phyloP scores from a whole-genome alignment of 2,113 vertebrate species.

The Illadopsis cleaveri region DNA sequence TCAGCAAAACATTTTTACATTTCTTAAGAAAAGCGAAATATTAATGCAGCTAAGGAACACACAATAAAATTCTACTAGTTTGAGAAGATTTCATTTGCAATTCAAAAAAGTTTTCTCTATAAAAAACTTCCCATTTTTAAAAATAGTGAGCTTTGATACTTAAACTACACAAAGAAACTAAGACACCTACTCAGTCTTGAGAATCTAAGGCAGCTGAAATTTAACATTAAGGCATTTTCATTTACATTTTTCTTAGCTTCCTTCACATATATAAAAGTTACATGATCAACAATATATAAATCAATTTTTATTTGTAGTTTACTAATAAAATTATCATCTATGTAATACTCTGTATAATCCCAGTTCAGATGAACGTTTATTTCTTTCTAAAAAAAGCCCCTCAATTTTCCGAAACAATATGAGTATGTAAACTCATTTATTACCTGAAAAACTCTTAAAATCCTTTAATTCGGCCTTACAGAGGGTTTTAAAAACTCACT shows the following conservation, averaged over 20 bases:
- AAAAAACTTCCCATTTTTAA: background rate
- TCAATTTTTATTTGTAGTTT: background rate
- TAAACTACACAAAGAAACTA: background rate
- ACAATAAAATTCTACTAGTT: background rate
- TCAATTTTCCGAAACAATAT: background rate
- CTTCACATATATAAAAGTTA: background rate
- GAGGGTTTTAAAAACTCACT: background rate
- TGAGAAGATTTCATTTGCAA: background rate
- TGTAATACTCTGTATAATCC: background rate
- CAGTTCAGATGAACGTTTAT: background rate
- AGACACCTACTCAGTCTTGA: background rate
- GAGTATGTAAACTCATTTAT: background rate
- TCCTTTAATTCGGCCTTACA: background rate
- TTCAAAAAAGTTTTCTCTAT: background rate
- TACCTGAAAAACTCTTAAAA: background rate
- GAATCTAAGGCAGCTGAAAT: background rate
- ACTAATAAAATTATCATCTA: background rate
- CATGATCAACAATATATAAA: background rate
- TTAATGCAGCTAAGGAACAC: background rate
- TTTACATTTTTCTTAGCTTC: background rate
- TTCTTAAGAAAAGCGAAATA: background rate
- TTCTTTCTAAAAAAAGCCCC: background rate
- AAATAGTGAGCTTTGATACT: background rate
- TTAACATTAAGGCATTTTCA: background rate
- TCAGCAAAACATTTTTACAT: background rate